Evolutionary conservation across 2,113 vertebrate genomes (phyloP).

Genomic region (Anser brachyrhynchus): DNA sequence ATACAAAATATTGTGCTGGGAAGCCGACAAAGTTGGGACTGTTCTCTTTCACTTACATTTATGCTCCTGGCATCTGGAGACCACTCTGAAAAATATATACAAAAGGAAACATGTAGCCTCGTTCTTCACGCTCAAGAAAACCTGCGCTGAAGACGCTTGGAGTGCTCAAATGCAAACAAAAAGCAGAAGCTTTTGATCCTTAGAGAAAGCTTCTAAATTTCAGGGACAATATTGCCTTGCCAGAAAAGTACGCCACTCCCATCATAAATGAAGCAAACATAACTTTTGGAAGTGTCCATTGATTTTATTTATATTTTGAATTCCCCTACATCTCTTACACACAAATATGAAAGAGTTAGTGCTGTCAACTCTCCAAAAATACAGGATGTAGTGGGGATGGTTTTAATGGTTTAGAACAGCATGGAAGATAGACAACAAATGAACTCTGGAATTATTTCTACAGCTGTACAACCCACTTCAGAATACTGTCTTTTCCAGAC

Average conservation of each 20-base stretch:
- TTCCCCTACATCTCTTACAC: not conserved
- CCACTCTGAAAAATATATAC: not conserved
- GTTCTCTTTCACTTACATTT: conserved; percentile 19
- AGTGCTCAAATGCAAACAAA: conserved; percentile 1
- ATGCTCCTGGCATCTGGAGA: conserved; percentile 7
- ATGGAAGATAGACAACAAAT: not conserved
- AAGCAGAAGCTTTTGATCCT: not conserved
- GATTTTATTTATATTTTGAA: not conserved
- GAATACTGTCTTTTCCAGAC: not conserved
- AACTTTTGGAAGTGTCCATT: not conserved
- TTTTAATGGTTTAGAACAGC: not conserved
- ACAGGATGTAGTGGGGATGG: not conserved
- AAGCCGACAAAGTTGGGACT: not conserved
- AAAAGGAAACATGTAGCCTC: not conserved
- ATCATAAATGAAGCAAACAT: not conserved
- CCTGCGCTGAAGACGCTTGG: not conserved
- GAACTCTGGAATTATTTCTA: not conserved
- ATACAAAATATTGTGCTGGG: not conserved
- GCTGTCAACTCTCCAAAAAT: not conserved
- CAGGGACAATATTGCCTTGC: not conserved
- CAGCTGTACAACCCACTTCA: not conserved
- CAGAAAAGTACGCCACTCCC: not conserved
- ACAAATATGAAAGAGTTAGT: not conserved
- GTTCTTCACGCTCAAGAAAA: not conserved
- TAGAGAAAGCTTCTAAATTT: not conserved